Evolutionary conservation across 2,888 invertebrate genomes (phyloP).

Genomic region (Hyalella azteca): DNA sequence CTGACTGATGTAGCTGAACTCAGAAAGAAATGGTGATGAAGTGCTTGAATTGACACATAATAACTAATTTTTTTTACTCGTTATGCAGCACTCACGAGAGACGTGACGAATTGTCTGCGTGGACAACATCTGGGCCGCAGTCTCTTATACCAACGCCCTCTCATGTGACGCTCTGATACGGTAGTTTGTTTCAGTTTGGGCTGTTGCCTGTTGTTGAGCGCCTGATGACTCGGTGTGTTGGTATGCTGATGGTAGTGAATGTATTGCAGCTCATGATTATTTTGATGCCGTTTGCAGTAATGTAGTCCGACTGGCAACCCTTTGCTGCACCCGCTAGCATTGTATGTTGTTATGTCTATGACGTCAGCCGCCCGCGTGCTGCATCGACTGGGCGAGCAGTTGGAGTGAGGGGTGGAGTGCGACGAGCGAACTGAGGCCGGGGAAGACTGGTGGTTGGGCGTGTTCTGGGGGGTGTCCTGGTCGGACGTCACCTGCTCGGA

Average conservation of each 20-base stretch:
- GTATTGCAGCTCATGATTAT: neutral
- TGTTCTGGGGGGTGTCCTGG: too few relatives aligned
- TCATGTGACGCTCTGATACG: neutral
- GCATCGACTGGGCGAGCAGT: neutral
- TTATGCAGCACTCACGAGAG: neutral
- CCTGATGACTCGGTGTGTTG: neutral
- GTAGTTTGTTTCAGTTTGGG: neutral
- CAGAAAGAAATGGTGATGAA: too few relatives aligned
- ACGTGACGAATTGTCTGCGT: neutral
- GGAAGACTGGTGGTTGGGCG: neutral
- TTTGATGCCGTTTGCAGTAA: slow-evolving; percentile 25
- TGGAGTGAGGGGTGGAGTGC: neutral
- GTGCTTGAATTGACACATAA: neutral
- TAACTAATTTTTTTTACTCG: too few relatives aligned
- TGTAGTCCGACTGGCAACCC: neutral
- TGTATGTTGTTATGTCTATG: neutral
- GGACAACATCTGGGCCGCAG: neutral
- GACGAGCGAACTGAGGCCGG: neutral
- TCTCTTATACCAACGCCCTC: neutral
- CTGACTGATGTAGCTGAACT: too few relatives aligned
- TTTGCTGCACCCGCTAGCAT: neutral
- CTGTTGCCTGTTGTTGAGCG: neutral
- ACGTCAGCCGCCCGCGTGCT: neutral
- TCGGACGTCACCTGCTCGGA: too few relatives aligned
- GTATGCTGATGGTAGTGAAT: slow-evolving; percentile 9